Base-by-base conservation (phyloP, 2,797 vertebrate species). In the Eulemur coronatus region DNA sequence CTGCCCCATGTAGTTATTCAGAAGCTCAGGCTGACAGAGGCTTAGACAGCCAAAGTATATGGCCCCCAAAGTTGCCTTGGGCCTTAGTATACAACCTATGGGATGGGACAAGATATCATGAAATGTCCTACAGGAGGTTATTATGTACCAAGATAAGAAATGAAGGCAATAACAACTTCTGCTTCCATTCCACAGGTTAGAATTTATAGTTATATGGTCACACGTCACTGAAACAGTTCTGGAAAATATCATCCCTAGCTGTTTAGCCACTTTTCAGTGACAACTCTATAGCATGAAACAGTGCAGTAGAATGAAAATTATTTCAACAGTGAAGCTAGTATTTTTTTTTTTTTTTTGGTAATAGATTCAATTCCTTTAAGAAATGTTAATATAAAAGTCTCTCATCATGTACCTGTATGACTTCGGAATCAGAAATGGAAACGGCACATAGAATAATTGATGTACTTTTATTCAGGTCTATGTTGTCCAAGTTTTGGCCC, bases 291-390 rank as follows among this genome's bases (percentile, higher is more conserved):
- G 4, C 30, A 28, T 1, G 0, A 2, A 55, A 41, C 41, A 55
- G 22, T 76, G 7, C n/a, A 79, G 4, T 26, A 38, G 30, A 70
- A 7, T 67, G 38, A 80, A 43, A 87, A 48, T 35, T 26, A 72
- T 18, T 41, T 80, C n/a, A 30, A 3, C 30, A 13, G 2, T 24
- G 12, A 89, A 89, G 30, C 26, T 41, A 75, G 43, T 10, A 46
- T 46, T 46, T 46, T 46, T 46, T 65, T 70, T 61, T 61, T 46
- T 52, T 65, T 70, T 63, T 38, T 18, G 20, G 35, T 48, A 90
- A 95, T 79, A 48, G 48, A 48, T 81, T 89, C 20, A 48, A 65
- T 87, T 79, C 84, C 30, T 79, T 87, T 80, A 79, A 57, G 14
- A 90, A 61, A 72, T 78, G 12, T 59, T 59, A 28, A 59, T 12